Evolutionary conservation across 2,113 vertebrate species (phyloP), one percentile per base, ranked within the genome.

Genomic region (Procavia capensis): DNA sequence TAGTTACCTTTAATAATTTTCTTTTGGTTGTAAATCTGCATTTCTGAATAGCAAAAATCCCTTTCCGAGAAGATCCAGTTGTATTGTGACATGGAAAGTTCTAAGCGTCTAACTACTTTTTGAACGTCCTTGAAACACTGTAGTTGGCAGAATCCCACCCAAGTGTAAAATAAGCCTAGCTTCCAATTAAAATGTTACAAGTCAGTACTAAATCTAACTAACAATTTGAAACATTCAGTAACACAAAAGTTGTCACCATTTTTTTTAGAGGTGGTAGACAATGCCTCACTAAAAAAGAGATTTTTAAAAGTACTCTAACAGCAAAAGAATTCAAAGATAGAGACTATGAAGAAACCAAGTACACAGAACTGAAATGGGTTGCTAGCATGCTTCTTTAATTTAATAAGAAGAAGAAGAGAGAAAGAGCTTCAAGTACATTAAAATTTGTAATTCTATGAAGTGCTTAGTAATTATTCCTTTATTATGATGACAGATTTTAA

Each of bases 141-240:
- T 9, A 95, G 75, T 94, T 96, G 83, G 92, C 92, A 97, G 94
- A 96, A 94, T 95, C 43, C 87, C n/a, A 94, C 41, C 41, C 31
- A 96, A 94, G 95, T 96, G 54, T 95, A 96, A 96, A 98, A 96
- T 94, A 94, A 96, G 88, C 74, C 84, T 91, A 76, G 92, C 78
- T 95, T 94, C 96, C 94, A 97, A 97, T 98, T 97, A 98, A 97
- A 97, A 98, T 96, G 64, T 98, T 96, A 89, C 96, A 97, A 96
- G 95, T 96, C 93, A 64, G 34, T 96, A 96, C 96, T 97, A 96
- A 97, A 97, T 97, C 88, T 95, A 97, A 97, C 91, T 85, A 96
- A 95, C 94, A 94, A 91, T 95, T 75, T 97, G 88, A 96, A 96
- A 95, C 83, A 66, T 94, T 86, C 95, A 95, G 93, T 96, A 97